Percentiles rank a stretch among this genome's conserved stretches.
phyloP scores from a whole-genome alignment of 2,113 vertebrate species.

The Centrocercus urophasianus region DNA sequence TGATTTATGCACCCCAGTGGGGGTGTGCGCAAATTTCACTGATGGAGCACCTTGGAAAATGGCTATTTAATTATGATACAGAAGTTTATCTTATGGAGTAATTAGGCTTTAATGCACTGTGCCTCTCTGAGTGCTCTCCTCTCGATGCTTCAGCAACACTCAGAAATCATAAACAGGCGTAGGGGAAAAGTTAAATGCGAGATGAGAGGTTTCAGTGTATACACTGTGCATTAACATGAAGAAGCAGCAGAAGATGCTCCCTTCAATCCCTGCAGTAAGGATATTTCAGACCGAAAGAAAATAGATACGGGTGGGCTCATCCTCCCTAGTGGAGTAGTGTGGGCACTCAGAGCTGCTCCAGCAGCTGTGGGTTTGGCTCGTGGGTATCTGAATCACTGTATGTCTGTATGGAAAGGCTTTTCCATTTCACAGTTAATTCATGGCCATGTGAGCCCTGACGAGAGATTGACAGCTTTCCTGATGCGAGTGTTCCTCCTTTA shows the following conservation, averaged over 20 bases:
- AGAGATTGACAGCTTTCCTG: slow-evolving; percentile 21
- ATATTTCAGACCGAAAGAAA: background rate
- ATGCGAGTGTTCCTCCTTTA: slow-evolving; percentile 12
- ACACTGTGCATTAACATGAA: background rate
- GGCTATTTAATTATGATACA: background rate
- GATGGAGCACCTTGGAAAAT: background rate
- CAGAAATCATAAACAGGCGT: background rate
- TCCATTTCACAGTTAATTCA: slow-evolving; percentile 13
- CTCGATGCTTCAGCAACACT: background rate
- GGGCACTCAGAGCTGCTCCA: background rate
- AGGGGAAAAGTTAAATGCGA: background rate
- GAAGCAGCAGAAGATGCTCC: background rate
- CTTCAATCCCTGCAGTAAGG: background rate
- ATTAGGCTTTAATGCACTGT: background rate
- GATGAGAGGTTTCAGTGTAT: rapidly evolving
- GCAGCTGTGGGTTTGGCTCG: background rate
- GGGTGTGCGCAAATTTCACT: background rate
- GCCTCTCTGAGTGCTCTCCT: background rate
- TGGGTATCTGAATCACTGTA: rapidly evolving
- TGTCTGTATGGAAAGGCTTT: background rate
- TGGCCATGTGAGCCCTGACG: background rate
- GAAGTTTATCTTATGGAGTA: background rate
- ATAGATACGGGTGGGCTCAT: background rate
- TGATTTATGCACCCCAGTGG: background rate
- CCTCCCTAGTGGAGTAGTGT: background rate